Evolutionary conservation across 2,797 vertebrate genomes (phyloP), one percentile per base, ranked within the genome.

Genomic region (Perodicticus potto): DNA sequence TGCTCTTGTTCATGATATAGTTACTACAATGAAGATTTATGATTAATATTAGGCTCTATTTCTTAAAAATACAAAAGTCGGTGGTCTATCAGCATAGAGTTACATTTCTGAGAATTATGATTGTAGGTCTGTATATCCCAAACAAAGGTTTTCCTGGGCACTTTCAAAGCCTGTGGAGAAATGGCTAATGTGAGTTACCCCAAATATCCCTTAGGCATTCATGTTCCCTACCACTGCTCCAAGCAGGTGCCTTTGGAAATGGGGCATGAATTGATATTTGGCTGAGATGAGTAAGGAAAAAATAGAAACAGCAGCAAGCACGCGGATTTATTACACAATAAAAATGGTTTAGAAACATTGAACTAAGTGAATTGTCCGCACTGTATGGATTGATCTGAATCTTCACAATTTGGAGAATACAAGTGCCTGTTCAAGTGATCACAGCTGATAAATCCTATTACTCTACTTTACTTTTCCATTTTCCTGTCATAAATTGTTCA

Each of bases 61-160:
- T 80, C 63, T 91, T 89, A 59, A 96, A 96, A 95, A 78, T 19
- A 74, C 29, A 94, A 82, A 84, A 74, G 40, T 73, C 57, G 83
- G 27, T 37, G 19, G 32, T 61, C 65, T 49, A 4, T 89, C 20
- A 40, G 19, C 32, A 43, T 20, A 72, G 29, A 96, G 63, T 63
- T 73, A 25, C 12, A 82, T 82, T 92, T 89, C 87, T 96, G 84
- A 77, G 40, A 77, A 86, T 95, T 73, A 69, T 14, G n/a, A 59
- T 43, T 43, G 3, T 59, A 77, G 40, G n/a, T 69, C 77, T 45
- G 5, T 34, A 7, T 29, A 91, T 57, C 22, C 22, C 49, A 82
- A 87, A 69, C 34, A 84, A 94, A 90, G 23, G 27, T 14, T 81
- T 92, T 32, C 53, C 49, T 67, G 40, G 53, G 32, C 37, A 34